These are phyloP conservation scores for Bucco capensis DNA, from an alignment of 2,113 vertebrate species.

Conservation along the genomic window DNA sequence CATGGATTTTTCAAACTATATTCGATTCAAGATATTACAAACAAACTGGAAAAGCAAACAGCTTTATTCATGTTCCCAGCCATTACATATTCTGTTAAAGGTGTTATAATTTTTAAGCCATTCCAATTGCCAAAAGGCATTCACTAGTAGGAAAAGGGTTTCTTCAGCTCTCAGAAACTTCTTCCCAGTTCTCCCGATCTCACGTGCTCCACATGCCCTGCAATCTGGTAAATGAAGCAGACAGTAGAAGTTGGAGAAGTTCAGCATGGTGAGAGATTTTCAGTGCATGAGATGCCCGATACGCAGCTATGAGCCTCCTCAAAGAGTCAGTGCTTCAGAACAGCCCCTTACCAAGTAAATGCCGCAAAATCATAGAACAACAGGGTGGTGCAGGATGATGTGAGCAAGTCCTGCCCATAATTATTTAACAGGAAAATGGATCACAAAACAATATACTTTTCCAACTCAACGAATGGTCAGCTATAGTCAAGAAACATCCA, in stretches of 20 bases:
- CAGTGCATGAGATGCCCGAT: neutral
- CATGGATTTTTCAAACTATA: neutral
- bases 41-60: conserved; percentile 4
- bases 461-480: neutral
- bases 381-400: neutral
- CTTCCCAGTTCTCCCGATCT: neutral
- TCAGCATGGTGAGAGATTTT: neutral
- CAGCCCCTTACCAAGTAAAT: conserved; percentile 49
- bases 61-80: conserved; percentile 7
- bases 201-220: neutral
- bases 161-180: conserved; percentile 1
- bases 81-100: conserved; percentile 31
- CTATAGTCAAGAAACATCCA: neutral
- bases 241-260: conserved; percentile 12
- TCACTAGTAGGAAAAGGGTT: neutral
- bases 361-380: conserved; percentile 51
- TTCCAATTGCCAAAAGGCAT: conserved; percentile 1
- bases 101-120: neutral
- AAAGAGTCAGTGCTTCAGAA: conserved; percentile 8
- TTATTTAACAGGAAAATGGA: neutral
- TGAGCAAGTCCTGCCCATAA: neutral
- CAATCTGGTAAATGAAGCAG: conserved; percentile 7
- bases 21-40: neutral
- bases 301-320: conserved; percentile 7
- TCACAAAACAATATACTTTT: neutral